Evolutionary conservation across 2,113 vertebrate species (phyloP).

Genomic region (Pygoscelis adeliae): DNA sequence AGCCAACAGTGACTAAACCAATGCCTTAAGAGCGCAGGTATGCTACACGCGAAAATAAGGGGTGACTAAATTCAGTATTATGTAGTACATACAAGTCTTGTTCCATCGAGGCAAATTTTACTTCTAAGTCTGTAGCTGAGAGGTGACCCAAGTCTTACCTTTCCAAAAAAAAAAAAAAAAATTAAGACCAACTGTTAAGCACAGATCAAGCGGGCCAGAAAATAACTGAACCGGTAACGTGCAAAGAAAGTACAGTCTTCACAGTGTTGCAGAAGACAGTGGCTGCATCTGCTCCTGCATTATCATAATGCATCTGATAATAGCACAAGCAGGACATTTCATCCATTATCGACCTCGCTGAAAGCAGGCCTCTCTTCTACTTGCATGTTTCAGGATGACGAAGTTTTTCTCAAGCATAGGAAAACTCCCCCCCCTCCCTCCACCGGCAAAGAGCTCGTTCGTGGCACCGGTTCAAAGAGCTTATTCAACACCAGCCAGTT

Average conservation of each 20-base stretch:
- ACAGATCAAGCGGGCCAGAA: not conserved
- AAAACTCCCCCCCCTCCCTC: not conserved
- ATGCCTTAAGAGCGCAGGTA: not conserved
- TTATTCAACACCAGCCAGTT: not conserved
- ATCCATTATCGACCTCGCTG: not conserved
- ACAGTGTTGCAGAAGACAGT: not conserved
- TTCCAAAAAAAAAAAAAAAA: not conserved
- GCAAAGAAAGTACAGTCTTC: not conserved
- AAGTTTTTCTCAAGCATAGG: not conserved
- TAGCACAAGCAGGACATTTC: not conserved
- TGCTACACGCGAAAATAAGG: not conserved
- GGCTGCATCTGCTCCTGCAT: not conserved
- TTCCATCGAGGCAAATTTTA: not conserved
- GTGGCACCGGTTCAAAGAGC: not conserved
- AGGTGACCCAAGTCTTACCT: not conserved
- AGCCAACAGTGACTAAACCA: not conserved
- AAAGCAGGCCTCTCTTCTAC: not conserved
- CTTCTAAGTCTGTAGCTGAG: not conserved
- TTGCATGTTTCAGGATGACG: rapidly evolving
- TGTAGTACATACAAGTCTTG: not conserved
- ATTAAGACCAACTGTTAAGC: not conserved
- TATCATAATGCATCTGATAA: rapidly evolving
- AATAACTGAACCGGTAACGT: not conserved
- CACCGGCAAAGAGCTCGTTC: not conserved
- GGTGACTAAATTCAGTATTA: not conserved